A percentile compares a stretch with the other conserved stretches of the same genome.
Conservation (phyloP, 2,888 invertebrate species). For the Drosophila setosimentum region DNA sequence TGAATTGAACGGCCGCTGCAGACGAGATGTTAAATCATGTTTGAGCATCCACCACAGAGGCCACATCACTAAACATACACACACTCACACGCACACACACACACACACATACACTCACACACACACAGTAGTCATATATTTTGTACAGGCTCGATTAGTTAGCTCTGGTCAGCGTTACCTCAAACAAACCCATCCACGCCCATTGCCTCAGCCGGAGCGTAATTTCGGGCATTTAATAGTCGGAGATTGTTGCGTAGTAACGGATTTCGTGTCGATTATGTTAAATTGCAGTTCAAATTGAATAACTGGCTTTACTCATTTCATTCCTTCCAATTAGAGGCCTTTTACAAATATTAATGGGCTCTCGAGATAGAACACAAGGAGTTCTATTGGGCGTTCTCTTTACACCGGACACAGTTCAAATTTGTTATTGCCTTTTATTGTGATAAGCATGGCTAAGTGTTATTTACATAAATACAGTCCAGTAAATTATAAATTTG, state of each 20-base stretch:
- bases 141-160: conserved; percentile 43
- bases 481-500: background rate
- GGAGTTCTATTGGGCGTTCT: background rate
- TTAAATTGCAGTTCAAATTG: background rate
- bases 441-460: background rate
- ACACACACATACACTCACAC: background rate
- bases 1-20: conserved; percentile 39
- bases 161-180: conserved; percentile 29
- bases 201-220: conserved; percentile 11
- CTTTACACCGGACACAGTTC: background rate
- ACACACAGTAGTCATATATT: conserved; percentile 29
- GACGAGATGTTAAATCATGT: conserved; percentile 73
- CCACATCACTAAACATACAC: background rate
- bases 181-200: conserved; percentile 21
- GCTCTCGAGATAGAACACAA: too few relatives aligned
- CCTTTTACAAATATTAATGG: background rate
- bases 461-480: background rate
- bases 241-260: conserved; percentile 6
- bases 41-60: conserved; percentile 46
- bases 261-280: conserved; percentile 8
- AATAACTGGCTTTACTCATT: background rate
- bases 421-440: background rate
- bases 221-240: conserved; percentile 3
- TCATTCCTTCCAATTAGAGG: background rate
- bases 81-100: conserved; percentile 9